Percentiles rank a stretch among this genome's conserved stretches.
These are phyloP conservation scores for Microplitis mediator DNA, from an alignment of 1,140 invertebrate species.

Conservation along the genomic window DNA sequence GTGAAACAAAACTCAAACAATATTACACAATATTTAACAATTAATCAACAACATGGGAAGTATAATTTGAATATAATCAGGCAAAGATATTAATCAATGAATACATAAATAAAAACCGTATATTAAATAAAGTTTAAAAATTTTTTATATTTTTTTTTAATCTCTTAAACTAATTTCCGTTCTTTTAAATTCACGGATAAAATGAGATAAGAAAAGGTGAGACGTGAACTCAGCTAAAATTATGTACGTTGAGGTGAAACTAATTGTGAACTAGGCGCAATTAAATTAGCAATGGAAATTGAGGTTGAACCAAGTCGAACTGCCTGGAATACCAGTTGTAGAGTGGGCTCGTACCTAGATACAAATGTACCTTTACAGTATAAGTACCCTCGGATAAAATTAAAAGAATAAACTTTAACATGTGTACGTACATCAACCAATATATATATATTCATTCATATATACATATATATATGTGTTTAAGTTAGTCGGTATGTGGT, in stretches of 20 bases:
- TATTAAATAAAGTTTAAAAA: no score
- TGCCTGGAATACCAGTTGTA: background rate
- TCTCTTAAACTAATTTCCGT: background rate
- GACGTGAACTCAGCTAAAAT: conserved; percentile 11
- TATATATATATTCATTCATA: background rate
- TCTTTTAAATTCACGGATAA: background rate
- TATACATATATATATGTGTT: background rate
- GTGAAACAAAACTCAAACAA: no score
- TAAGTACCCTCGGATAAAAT: background rate
- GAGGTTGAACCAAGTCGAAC: conserved; percentile 21
- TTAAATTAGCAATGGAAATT: conserved; percentile 36
- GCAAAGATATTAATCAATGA: background rate
- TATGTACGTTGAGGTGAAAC: conserved; percentile 31
- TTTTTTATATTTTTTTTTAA: no score
- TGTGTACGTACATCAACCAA: background rate
- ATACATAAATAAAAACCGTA: background rate
- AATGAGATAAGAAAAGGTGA: conserved; percentile 12
- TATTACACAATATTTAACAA: no score
- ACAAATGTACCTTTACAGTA: background rate
- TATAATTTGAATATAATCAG: background rate
- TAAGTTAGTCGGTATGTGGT: background rate
- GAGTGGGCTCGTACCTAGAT: background rate
- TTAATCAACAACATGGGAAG: no score
- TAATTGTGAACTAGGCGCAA: conserved; percentile 31
- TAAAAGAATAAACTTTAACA: background rate